phyloP scores from a whole-genome alignment of 1,140 invertebrate genomes.

The Bombus cullumanus region DNA sequence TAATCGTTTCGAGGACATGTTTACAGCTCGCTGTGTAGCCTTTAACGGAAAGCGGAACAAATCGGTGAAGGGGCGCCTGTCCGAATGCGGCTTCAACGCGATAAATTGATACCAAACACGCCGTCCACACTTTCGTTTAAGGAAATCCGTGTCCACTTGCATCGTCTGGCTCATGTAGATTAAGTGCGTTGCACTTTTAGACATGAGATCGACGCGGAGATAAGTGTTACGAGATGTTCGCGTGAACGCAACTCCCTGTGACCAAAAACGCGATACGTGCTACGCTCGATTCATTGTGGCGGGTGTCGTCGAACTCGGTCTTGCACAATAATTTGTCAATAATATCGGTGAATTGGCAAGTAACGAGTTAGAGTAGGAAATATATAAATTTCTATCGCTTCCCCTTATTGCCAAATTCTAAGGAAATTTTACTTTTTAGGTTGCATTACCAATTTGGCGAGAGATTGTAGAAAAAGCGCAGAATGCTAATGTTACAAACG shows the following conservation, averaged over 20 bases:
- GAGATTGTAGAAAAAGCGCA: not conserved
- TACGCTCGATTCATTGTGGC: not conserved
- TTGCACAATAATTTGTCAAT: not conserved
- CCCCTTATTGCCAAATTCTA: too few relatives aligned
- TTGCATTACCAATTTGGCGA: not conserved
- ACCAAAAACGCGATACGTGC: not conserved
- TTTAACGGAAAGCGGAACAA: conserved; percentile 43
- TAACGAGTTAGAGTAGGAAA: not conserved
- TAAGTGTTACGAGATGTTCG: conserved; percentile 29
- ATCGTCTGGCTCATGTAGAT: conserved; percentile 22
- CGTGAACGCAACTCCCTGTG: conserved; percentile 20
- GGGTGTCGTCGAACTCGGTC: not conserved
- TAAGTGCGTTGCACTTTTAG: conserved; percentile 1
- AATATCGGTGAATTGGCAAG: not conserved
- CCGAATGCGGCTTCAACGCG: conserved; percentile 13
- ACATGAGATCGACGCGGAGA: not conserved
- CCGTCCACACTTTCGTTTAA: conserved; percentile 5
- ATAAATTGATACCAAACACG: conserved; percentile 37
- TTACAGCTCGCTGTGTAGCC: not conserved
- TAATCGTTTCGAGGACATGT: conserved; percentile 1
- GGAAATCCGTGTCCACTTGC: conserved; percentile 5
- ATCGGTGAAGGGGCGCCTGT: conserved; percentile 26
- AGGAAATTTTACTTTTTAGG: too few relatives aligned
- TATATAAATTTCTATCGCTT: too few relatives aligned
- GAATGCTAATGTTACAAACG: not conserved